Base-by-base conservation (phyloP, 2,113 vertebrate species). In the Paedocypris sp. region DNA sequence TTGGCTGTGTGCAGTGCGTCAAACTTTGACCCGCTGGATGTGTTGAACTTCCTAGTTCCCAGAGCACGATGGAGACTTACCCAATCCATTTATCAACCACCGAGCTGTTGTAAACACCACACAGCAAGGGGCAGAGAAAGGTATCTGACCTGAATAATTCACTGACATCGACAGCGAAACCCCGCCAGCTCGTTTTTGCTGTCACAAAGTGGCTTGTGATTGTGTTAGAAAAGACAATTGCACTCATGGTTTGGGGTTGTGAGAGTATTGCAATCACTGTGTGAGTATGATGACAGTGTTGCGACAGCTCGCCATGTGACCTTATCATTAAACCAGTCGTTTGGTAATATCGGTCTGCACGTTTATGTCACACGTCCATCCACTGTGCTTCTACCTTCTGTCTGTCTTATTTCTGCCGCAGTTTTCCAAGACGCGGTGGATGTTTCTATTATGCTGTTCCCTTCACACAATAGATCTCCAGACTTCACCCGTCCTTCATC, bases 1-100 rank as follows among this genome's bases (percentile, higher is more conserved):
- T 13, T 4, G 12, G 11, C 12, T 15, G 51, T 13, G 31, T 63
- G 39, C 15, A 58, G 60, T 25, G 52, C 38, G 48, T 22, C 33
- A 29, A 68, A 58, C 60, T 29, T 58, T 59, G 66, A 58, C 60
- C 66, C 13, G 9, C 3, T 9, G 52, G 52, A 58, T 23, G 29
- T 63, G 60, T 58, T 58, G 38, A 46, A 63, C 60, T 59, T 68
- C 66, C 66, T 63, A 68, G 60, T 63, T 68, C 53, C 46, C 52
- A 68, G 60, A 58, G 26, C 28, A 12, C 54, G 11, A 13, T 3
- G 11, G 10, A 66, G 45, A 19, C 60, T 62, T 62, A 19, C 51
- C 45, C 53, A 59, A 51, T 46, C 33, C 36, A 38, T 50, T 62
- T 57, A 62, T 68, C 45, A 12, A 20, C 26, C 28, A 2, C 11